Evolutionary conservation across 2,888 invertebrate species (phyloP).

Genomic region (Sphaerophoria rueppellii): DNA sequence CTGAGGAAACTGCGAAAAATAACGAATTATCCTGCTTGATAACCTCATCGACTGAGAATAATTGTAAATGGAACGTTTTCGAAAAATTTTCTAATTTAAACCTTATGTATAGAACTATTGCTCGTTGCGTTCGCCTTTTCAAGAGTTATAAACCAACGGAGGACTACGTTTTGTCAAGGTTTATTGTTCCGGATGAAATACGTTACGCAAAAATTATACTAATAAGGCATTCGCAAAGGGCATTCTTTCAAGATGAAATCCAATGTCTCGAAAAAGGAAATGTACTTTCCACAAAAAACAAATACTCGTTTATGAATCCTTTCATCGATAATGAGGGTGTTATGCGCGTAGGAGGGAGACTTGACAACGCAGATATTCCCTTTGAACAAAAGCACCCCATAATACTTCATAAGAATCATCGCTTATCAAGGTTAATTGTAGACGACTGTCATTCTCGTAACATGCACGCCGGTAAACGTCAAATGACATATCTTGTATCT

Average conservation of each 20-base stretch:
- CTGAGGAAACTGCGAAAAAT: too few relatives aligned
- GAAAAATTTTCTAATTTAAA: neutral
- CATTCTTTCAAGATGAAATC: constrained; percentile 5
- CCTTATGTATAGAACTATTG: neutral
- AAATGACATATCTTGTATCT: constrained; percentile 6
- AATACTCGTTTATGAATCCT: neutral
- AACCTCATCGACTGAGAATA: neutral
- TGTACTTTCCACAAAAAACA: neutral
- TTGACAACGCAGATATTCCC: constrained; percentile 5
- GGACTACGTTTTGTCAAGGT: neutral
- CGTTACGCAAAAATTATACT: neutral
- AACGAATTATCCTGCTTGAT: too few relatives aligned
- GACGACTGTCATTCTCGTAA: constrained; percentile 37
- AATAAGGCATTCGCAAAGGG: constrained; percentile 4
- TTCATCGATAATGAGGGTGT: constrained; percentile 11
- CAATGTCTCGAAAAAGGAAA: neutral
- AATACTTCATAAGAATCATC: constrained; percentile 2
- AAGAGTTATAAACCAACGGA: too few relatives aligned
- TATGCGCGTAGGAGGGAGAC: constrained; percentile 5
- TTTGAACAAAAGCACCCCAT: neutral
- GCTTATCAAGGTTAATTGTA: neutral
- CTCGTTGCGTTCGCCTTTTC: constrained; percentile 6
- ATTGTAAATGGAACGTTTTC: neutral
- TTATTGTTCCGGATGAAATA: neutral
- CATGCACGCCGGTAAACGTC: constrained; percentile 53